These are phyloP conservation scores for Scophthalmus maximus DNA, from an alignment of 2,113 vertebrate genomes.

Conservation along the genomic window DNA sequence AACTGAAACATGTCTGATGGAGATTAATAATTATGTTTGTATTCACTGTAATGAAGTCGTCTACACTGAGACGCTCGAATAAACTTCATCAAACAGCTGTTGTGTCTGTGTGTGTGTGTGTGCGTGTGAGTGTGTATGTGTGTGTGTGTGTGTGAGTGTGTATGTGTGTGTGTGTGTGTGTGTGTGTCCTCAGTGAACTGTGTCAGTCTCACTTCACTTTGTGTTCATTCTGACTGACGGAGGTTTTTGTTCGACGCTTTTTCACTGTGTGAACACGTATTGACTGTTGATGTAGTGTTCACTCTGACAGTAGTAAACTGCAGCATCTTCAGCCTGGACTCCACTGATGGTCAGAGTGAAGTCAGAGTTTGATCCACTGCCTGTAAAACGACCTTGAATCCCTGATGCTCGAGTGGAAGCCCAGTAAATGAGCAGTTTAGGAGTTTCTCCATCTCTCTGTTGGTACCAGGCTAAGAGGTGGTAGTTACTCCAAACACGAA, in stretches of 20 bases:
- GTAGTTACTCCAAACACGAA: fast-evolving
- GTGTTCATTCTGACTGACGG: slow-evolving; percentile 29
- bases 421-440: not conserved
- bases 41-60: no score
- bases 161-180: not conserved
- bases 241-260: slow-evolving; percentile 50
- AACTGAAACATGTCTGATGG: no score
- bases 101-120: not conserved
- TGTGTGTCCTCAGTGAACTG: no score
- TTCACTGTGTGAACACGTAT: slow-evolving; percentile 25
- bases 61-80: no score
- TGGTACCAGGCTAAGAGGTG: slow-evolving; percentile 7
- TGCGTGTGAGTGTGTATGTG: no score
- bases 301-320: slow-evolving; percentile 36
- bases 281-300: fast-evolving
- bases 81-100: no score
- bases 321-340: slow-evolving; percentile 39
- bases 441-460: slow-evolving; percentile 32
- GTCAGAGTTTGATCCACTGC: slow-evolving; percentile 29
- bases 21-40: no score
- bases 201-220: slow-evolving; percentile 12
- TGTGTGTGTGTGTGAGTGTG: no score
- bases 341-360: slow-evolving; percentile 52
- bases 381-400: slow-evolving; percentile 18
- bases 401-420: not conserved